These are phyloP conservation scores for Calliphora vicina DNA, from an alignment of 1,140 invertebrate species.

Conservation along the genomic window DNA sequence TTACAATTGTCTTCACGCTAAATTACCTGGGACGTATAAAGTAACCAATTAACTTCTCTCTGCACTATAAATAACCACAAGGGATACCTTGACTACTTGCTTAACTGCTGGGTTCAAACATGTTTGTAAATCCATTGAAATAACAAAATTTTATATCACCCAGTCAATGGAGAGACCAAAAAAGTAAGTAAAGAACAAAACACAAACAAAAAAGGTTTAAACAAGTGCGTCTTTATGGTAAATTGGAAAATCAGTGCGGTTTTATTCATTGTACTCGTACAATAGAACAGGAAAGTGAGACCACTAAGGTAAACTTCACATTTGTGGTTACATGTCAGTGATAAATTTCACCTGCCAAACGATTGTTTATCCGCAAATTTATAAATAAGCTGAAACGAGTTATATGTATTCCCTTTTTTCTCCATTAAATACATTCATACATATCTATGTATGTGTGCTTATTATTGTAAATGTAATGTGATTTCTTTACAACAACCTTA, in stretches of 20 bases:
- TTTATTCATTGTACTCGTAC: neutral
- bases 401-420: neutral
- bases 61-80: too few species aligned
- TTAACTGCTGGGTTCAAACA: too few species aligned
- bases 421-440: neutral
- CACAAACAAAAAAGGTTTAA: neutral
- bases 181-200: neutral
- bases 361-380: slow-evolving; percentile 21
- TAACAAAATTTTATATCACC: neutral
- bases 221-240: slow-evolving; percentile 27
- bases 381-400: slow-evolving; percentile 17
- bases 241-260: slow-evolving; percentile 35
- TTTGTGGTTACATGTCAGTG: slow-evolving; percentile 24
- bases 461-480: neutral
- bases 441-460: neutral
- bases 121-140: neutral
- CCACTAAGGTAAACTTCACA: slow-evolving; percentile 14
- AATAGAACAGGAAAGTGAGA: neutral
- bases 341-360: slow-evolving; percentile 31
- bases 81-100: too few species aligned
- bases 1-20: too few species aligned
- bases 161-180: neutral
- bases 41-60: too few species aligned
- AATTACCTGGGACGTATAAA: too few species aligned
- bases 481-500: too few species aligned